Evolutionary conservation across 2,113 vertebrate genomes (phyloP), one percentile per base, ranked within the genome.

Genomic region (Odontesthes bonariensis): DNA sequence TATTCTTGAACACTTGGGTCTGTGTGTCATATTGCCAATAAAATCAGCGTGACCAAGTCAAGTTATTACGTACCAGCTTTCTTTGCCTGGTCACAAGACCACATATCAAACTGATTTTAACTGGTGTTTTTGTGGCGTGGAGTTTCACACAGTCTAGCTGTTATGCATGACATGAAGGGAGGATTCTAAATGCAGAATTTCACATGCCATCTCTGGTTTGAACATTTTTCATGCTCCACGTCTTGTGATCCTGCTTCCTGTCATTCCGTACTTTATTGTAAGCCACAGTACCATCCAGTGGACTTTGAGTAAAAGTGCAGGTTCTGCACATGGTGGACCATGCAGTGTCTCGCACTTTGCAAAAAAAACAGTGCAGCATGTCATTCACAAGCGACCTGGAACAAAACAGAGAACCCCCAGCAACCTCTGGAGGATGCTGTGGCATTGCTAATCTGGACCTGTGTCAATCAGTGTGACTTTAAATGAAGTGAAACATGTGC

Each of bases 231-330:
- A n/a, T 8, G 17, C 16, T 56, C 7, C n/a, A 22, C 27, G 44
- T 6, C 8, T 73, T 23, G 56, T 27, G 7, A 35, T 27, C 4
- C 19, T 44, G 57, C 13, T 16, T 38, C 35, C 35, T 71, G 31
- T 56, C 47, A 19, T 49, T 11, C 17, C 16, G 4, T 47, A 54
- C 35, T 54, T 59, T 23, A 19, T n/a, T 22, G 19, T 47, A 46
- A 64, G 59, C 64, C n/a, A 46, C 59, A 62, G 58, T 58, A 51
- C 68, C 73, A 63, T 68, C 66, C 62, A 69, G 65, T 76, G 61
- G 65, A 68, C 22, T 54, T 47, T 58, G n/a, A 6, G 62, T 42
- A n/a, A 73, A 64, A 83, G 22, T 60, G 68, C 66, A 80, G 46
- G 11, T 52, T 64, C 33, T 51, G 5, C 10, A 17, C 8, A 20